These are phyloP conservation scores for Xyrauchen texanus DNA, from an alignment of 2,113 vertebrate genomes.

Conservation along the genomic window DNA sequence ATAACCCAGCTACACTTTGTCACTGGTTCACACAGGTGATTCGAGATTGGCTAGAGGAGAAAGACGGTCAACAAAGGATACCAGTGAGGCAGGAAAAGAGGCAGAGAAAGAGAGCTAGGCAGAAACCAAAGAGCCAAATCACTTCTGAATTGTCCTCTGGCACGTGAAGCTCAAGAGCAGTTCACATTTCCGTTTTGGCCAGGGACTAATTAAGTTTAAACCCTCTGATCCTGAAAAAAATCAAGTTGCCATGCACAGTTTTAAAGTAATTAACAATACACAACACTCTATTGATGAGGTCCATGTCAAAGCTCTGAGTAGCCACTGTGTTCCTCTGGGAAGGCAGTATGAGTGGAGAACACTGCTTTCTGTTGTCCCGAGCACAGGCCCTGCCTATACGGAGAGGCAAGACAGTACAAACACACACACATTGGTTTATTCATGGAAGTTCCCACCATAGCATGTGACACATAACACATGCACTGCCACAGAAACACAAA, in stretches of 20 bases:
- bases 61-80: neutral
- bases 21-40: constrained; percentile 44
- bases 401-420: constrained; percentile 25
- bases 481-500: constrained; percentile 23
- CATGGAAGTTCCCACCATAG: constrained; percentile 39
- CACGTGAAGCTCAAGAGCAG: neutral
- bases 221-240: constrained; percentile 31
- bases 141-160: constrained; percentile 24
- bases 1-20: constrained; percentile 28
- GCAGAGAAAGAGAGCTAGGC: neutral
- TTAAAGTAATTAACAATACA: constrained; percentile 54
- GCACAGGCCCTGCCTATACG: constrained; percentile 34
- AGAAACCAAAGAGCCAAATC: too few relatives aligned
- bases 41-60: constrained; percentile 11
- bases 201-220: constrained; percentile 46
- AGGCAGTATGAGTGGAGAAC: constrained; percentile 38
- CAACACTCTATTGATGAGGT: constrained; percentile 56
- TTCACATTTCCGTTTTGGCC: constrained; percentile 38
- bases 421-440: neutral
- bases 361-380: constrained; percentile 55
- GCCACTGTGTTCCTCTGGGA: constrained; percentile 40
- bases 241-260: constrained; percentile 45
- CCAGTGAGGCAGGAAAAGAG: neutral
- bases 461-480: constrained; percentile 10
- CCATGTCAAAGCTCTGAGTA: constrained; percentile 40